Evolutionary conservation across 2,888 invertebrate genomes (phyloP).

Genomic region (Nemotelus nigrinus): DNA sequence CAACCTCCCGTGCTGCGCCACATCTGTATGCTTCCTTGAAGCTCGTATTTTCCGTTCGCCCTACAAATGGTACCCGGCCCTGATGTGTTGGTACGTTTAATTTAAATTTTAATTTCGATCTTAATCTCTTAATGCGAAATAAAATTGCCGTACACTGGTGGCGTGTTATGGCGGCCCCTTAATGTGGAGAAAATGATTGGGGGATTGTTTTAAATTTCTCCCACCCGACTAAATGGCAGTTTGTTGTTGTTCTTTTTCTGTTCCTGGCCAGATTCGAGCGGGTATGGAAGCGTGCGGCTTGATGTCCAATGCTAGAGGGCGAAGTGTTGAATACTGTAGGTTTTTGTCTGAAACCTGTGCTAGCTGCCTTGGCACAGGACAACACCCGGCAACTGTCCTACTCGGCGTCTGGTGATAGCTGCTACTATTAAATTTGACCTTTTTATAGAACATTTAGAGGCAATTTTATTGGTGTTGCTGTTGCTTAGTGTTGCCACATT

Average conservation of each 20-base stretch:
- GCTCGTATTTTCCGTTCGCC: conserved; percentile 5
- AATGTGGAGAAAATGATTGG: conserved; percentile 52
- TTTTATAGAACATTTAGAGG: conserved; percentile 54
- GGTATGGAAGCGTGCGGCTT: not conserved
- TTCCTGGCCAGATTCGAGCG: not conserved
- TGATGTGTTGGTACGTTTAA: conserved; percentile 56
- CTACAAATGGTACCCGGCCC: conserved; percentile 13
- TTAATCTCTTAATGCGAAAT: conserved; percentile 65
- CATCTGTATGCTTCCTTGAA: not conserved
- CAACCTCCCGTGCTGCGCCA: not conserved
- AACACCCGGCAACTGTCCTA: not conserved
- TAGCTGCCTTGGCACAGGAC: not conserved
- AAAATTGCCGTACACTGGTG: conserved; percentile 64
- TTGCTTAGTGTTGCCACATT: conserved; percentile 45
- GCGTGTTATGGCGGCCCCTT: conserved; percentile 54
- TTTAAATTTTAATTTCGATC: conserved; percentile 65
- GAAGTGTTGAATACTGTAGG: conserved; percentile 24
- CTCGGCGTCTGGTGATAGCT: conserved; percentile 41
- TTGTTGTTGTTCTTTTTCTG: conserved; percentile 14
- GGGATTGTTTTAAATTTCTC: conserved; percentile 51
- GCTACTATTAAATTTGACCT: conserved; percentile 55
- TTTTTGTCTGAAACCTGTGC: conserved; percentile 17
- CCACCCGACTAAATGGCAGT: conserved; percentile 37
- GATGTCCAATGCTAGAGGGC: conserved; percentile 33
- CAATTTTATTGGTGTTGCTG: conserved; percentile 53